These are phyloP conservation scores for Hyles euphorbiae DNA, from an alignment of 1,140 invertebrate species.

Conservation along the genomic window DNA sequence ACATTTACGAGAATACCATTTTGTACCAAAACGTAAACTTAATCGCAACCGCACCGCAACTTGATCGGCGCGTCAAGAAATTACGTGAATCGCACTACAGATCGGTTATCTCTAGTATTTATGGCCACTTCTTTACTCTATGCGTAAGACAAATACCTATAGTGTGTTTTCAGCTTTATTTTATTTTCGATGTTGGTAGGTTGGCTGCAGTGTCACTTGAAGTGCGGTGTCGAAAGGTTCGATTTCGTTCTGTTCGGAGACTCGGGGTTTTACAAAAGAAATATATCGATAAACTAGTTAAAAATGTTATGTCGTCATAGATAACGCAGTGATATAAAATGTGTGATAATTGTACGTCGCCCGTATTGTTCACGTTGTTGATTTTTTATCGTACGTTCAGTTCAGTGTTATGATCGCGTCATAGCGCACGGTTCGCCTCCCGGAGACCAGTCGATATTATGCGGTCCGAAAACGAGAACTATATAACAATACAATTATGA, in stretches of 20 bases:
- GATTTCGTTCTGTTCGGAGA: conserved; percentile 5
- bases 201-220: conserved; percentile 13
- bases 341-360: conserved; percentile 33
- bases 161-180: too few relatives aligned
- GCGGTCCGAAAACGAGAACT: conserved; percentile 59
- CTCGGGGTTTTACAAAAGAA: conserved; percentile 13
- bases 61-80: too few relatives aligned
- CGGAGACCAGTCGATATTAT: conserved; percentile 67
- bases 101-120: too few relatives aligned
- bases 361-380: conserved; percentile 22
- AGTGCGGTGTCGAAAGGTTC: conserved; percentile 13
- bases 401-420: conserved; percentile 60
- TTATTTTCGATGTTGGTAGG: not conserved
- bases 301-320: conserved; percentile 22
- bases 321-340: conserved; percentile 42
- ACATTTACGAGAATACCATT: too few relatives aligned
- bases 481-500: conserved; percentile 67
- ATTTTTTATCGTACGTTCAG: conserved; percentile 30
- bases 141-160: too few relatives aligned
- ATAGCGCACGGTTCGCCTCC: conserved; percentile 49
- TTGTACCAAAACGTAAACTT: too few relatives aligned
- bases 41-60: too few relatives aligned
- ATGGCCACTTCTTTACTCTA: too few relatives aligned
- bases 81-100: too few relatives aligned
- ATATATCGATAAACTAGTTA: conserved; percentile 27